These are phyloP conservation scores for Brachionus paranguensis DNA, from an alignment of 1,140 invertebrate genomes.

Conservation along the genomic window DNA sequence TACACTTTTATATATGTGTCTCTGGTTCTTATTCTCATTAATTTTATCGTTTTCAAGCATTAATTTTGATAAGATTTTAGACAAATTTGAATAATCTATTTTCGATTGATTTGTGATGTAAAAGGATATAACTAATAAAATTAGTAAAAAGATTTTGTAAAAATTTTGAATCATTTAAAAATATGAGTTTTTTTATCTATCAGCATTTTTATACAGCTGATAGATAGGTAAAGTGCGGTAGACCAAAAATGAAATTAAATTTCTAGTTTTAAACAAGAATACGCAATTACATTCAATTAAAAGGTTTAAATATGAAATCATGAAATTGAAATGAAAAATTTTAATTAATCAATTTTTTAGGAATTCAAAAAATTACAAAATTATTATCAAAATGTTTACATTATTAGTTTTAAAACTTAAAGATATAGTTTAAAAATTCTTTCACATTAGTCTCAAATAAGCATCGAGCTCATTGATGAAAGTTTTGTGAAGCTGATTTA, in stretches of 20 bases:
- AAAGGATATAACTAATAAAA: not conserved
- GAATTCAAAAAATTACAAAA: no score
- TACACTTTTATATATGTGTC: not conserved
- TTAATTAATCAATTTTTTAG: no score
- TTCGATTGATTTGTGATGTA: not conserved
- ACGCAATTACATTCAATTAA: not conserved
- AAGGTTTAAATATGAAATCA: not conserved
- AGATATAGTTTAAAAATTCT: no score
- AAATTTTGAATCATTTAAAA: no score
- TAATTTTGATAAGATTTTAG: not conserved
- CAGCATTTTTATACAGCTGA: not conserved
- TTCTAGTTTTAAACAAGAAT: not conserved
- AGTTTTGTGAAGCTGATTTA: no score
- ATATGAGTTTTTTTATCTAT: no score
- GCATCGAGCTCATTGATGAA: no score
- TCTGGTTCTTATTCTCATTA: not conserved
- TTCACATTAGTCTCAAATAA: no score
- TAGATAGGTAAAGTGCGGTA: not conserved
- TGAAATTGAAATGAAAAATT: no score
- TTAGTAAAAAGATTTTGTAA: not conserved
- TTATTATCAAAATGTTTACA: no score
- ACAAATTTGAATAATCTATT: not conserved
- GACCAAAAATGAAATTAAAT: not conserved
- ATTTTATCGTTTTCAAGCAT: not conserved
- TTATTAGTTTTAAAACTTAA: no score